A percentile compares a stretch with the other conserved stretches of the same genome.
These are phyloP conservation scores for Meteorus sp. DNA, from an alignment of 1,140 invertebrate genomes.

Conservation along the genomic window DNA sequence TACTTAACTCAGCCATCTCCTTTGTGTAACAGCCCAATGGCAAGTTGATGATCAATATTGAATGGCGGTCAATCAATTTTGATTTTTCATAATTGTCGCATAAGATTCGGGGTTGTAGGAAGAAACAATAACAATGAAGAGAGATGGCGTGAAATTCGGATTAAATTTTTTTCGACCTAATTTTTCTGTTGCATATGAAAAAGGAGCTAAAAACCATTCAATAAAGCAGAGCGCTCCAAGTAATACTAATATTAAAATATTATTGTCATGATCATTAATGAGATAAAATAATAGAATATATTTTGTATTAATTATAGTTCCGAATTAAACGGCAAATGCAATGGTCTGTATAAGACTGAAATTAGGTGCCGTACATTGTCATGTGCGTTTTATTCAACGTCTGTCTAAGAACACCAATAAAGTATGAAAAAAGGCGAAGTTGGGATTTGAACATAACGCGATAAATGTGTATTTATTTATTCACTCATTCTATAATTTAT, in stretches of 20 bases:
- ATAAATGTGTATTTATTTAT: no score
- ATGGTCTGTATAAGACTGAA: slow-evolving; percentile 38
- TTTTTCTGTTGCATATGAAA: no score
- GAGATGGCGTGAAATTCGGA: no score
- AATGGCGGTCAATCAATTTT: slow-evolving; percentile 50
- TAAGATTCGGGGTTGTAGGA: neutral
- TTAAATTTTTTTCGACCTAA: no score
- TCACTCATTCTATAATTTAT: no score
- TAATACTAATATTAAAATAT: slow-evolving; percentile 35
- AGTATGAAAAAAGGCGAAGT: slow-evolving; percentile 28
- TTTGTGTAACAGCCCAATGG: neutral
- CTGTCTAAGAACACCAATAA: slow-evolving; percentile 33
- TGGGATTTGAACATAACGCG: neutral
- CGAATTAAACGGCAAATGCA: slow-evolving; percentile 41
- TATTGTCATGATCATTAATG: slow-evolving; percentile 37
- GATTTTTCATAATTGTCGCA: slow-evolving; percentile 35
- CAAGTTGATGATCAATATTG: slow-evolving; percentile 41
- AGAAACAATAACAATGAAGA: no score
- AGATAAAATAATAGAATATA: slow-evolving; percentile 41
- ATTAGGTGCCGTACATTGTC: slow-evolving; percentile 24
- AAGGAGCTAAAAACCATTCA: slow-evolving; percentile 6
- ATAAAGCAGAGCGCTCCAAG: neutral
- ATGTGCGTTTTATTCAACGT: slow-evolving; percentile 39
- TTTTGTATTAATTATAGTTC: slow-evolving; percentile 46
- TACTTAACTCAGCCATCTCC: neutral